Evolutionary conservation across 2,797 vertebrate species (phyloP).

Genomic region (Lithobates pipiens): DNA sequence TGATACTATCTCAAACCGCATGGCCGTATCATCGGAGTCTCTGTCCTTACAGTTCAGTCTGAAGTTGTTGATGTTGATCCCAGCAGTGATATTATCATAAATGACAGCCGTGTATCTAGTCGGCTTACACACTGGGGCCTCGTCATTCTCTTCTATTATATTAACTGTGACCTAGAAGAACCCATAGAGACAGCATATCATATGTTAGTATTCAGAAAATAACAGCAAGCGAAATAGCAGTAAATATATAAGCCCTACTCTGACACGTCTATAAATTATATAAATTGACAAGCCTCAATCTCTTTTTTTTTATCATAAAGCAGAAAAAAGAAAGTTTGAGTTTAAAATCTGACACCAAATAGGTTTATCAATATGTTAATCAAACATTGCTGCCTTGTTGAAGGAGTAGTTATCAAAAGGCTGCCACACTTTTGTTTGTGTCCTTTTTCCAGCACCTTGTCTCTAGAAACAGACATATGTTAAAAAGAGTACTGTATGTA

Average conservation of each 20-base stretch:
- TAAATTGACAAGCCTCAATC: no score
- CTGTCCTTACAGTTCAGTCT: constrained; percentile 59
- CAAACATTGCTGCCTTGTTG: no score
- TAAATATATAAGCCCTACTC: background rate
- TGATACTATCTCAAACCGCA: constrained; percentile 63
- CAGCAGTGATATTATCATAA: constrained; percentile 58
- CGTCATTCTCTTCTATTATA: constrained; percentile 67
- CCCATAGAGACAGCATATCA: constrained; percentile 21
- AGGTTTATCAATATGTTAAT: no score
- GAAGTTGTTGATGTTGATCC: constrained; percentile 68
- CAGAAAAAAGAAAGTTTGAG: no score
- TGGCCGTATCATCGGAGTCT: constrained; percentile 64
- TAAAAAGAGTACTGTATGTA: no score
- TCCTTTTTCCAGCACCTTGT: no score
- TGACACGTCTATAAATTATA: background rate
- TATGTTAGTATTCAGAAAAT: background rate
- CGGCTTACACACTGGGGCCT: constrained; percentile 67
- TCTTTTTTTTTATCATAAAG: no score
- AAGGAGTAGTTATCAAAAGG: no score
- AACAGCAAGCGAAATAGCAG: background rate
- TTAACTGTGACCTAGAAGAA: constrained; percentile 68
- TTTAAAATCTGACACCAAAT: no score
- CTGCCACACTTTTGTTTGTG: no score
- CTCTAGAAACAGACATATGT: no score
- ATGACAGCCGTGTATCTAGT: constrained; percentile 60